These are phyloP conservation scores for Choloepus hoffmanni DNA, from an alignment of 2,113 vertebrate genomes.

Conservation along the genomic window DNA sequence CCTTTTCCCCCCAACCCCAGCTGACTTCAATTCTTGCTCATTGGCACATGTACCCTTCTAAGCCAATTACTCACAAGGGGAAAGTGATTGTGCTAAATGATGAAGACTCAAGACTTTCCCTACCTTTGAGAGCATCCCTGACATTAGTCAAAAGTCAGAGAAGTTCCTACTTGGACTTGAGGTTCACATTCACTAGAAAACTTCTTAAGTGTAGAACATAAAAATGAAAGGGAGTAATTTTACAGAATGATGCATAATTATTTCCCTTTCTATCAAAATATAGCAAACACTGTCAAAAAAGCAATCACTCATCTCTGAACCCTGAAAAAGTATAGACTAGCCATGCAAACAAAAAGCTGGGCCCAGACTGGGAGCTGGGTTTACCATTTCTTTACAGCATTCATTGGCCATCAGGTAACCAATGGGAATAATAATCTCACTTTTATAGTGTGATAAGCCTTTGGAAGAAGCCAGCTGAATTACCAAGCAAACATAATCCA, in stretches of 20 bases:
- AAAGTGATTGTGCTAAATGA: not conserved
- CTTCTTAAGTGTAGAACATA: not conserved
- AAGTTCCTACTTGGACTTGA: not conserved
- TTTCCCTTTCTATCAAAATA: conserved; percentile 57
- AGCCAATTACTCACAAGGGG: not conserved
- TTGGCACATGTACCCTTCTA: not conserved
- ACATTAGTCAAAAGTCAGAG: conserved; percentile 3
- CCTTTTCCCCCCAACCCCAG: not conserved
- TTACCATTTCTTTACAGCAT: not conserved
- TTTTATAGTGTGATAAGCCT: not conserved
- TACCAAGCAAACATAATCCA: not conserved
- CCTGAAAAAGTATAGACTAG: conserved; percentile 1
- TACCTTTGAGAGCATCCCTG: not conserved
- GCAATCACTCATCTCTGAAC: conserved; percentile 3
- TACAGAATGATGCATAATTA: conserved; percentile 7
- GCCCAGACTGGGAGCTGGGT: not conserved
- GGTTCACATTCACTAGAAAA: not conserved
- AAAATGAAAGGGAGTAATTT: not conserved
- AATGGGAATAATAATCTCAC: not conserved
- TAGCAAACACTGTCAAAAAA: conserved; percentile 50
- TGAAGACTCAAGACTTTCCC: not conserved
- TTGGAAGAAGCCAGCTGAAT: not conserved
- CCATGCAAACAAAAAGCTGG: not conserved
- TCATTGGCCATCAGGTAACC: not conserved
- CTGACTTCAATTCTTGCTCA: not conserved